Conservation (phyloP, 1,140 invertebrate genomes). For the Panagrolaimus sp. region DNA sequence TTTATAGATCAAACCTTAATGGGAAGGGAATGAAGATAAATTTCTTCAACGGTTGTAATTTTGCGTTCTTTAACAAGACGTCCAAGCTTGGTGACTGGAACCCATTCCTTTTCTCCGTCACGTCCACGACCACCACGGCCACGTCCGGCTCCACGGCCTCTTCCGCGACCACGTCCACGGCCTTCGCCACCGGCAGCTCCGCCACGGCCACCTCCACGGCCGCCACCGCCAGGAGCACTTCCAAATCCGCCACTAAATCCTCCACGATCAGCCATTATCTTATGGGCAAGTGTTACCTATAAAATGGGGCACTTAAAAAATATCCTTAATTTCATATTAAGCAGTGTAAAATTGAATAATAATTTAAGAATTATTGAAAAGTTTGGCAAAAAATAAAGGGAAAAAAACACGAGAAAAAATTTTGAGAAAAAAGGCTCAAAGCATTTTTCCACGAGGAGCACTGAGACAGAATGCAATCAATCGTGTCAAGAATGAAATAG, state of each 20-base stretch:
- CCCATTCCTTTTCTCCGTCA: conserved; percentile 79
- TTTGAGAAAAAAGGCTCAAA: too few species aligned
- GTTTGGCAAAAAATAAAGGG: too few species aligned
- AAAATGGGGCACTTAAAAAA: too few species aligned
- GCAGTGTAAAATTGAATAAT: too few species aligned
- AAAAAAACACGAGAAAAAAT: too few species aligned
- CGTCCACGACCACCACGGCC: conserved; percentile 70
- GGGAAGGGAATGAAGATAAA: conserved; percentile 93
- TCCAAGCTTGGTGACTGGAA: conserved; percentile 95
- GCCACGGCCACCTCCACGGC: conserved; percentile 45
- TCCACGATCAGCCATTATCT: conserved; percentile 52
- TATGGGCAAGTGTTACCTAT: too few species aligned
- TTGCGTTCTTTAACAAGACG: conserved; percentile 92
- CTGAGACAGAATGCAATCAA: too few species aligned
- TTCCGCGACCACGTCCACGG: conserved; percentile 74
- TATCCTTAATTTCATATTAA: too few species aligned
- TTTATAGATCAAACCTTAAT: conserved; percentile 73
- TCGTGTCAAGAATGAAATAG: too few species aligned
- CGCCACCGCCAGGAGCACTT: conserved; percentile 41
- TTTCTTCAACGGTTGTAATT: conserved; percentile 89
- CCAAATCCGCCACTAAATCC: conserved; percentile 34
- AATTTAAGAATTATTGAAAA: too few species aligned
- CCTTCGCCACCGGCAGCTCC: conserved; percentile 67
- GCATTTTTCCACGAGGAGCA: too few species aligned
- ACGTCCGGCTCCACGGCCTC: conserved; percentile 71